Percentiles rank a stretch among this genome's conserved stretches.
These are phyloP conservation scores for Grammomys surdaster DNA, from an alignment of 2,113 vertebrate species.

Conservation along the genomic window DNA sequence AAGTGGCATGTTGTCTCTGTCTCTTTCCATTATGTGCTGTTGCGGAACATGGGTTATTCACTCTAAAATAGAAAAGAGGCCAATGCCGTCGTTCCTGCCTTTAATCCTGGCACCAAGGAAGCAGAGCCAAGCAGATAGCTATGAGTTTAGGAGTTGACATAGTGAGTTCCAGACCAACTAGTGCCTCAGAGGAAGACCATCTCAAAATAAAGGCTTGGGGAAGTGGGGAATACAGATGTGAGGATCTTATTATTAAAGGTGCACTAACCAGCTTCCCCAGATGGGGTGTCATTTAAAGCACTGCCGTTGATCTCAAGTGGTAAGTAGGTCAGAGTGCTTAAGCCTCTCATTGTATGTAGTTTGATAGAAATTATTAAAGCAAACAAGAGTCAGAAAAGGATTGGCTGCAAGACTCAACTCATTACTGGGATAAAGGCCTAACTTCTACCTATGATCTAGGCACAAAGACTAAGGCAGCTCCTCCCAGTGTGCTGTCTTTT, in stretches of 20 bases:
- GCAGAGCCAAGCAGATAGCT: background rate
- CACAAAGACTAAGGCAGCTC: background rate
- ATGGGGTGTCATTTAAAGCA: background rate
- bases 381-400: background rate
- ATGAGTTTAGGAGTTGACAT: background rate
- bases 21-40: background rate
- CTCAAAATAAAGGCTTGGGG: background rate
- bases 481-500: background rate
- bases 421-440: conserved; percentile 11
- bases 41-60: conserved; percentile 13
- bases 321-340: background rate
- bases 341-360: background rate
- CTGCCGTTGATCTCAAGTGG: background rate
- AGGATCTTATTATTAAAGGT: background rate
- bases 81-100: background rate
- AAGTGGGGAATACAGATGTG: background rate
- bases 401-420: background rate
- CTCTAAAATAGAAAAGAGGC: background rate
- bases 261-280: background rate
- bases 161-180: background rate
- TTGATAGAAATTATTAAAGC: background rate
- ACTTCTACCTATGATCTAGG: background rate
- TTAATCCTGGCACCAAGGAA: background rate
- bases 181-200: background rate
- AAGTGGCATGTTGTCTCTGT: background rate